Base-by-base conservation (phyloP, 2,797 vertebrate species). In the Anableps anableps region DNA sequence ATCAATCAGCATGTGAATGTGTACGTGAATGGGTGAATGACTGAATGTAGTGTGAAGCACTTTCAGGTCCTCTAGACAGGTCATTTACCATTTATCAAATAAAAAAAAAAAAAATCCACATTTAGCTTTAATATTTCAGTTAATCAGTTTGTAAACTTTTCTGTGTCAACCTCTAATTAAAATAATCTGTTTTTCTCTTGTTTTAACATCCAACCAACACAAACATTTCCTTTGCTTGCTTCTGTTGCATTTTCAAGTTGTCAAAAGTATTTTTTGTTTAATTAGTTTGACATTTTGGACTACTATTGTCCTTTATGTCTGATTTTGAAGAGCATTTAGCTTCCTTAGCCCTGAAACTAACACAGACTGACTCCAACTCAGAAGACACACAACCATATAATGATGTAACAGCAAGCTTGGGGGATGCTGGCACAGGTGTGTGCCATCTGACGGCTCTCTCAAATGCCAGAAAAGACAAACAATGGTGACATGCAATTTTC, bases 381-480 rank as follows among this genome's bases (percentile, higher is more conserved):
- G 50, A 64, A 21, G 13, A 72, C 11, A 36, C 23, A 76, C 48
- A 45, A 76, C 70, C 58, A 58, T 76, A 60, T 23, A 60, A 79
- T 76, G 62, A 71, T 74, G 75, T 36, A 77, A 80, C 80, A 48
- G 77, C 47, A n/a, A 47, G 71, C 75, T 77, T 17, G 51, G 74
- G 45, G 53, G 64, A 70, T 75, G 43, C 79, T 81, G 70, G 43
- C 74, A 74, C 74, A 81, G 74, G 68, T 85, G 77, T 76, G 55
- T n/a, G 53, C 43, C 71, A 76, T 79, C 64, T 86, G 77, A 82
- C 31, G 79, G 74, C 47, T 74, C 23, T 60, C 60, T 31, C 76
- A 53, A 41, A 79, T 53, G 75, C 77, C 45, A 85, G 66, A 47
- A 77, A 73, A 78, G 51, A 70, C 36, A 7, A 78, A 80, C 31